Base-by-base conservation (phyloP, 2,888 invertebrate genomes). In the Epirrhoe tristata region DNA sequence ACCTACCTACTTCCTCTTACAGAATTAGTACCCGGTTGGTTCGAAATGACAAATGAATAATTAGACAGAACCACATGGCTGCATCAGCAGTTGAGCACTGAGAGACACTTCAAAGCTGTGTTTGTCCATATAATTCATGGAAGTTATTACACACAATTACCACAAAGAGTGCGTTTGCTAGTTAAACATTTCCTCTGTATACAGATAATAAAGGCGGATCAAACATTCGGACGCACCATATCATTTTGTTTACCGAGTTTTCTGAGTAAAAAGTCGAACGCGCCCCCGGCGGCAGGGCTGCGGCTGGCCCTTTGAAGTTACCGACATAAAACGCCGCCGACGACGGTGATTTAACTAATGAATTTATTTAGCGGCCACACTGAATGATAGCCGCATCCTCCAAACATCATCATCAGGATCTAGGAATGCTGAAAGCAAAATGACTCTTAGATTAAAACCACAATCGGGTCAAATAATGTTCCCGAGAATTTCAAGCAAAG, bases 271-370 rank as follows among this genome's bases (percentile, higher is more conserved):
- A 93, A 93, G 86, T 93, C 86, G 86, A 88, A 87, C 85, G 87
- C 87, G 89, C 90, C 90, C 91, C 88, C 81, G 88, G 89, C 81
- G 87, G 88, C 85, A 76, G 87, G 86, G 86, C 87, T 84, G 87
- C 85, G 80, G 76, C 77, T 76, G 83, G 79, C 81, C 87, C 91
- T 93, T 94, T 94, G 93, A 94, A 86, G 91, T 90, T 84, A 85
- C 94, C 94, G 94, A 93, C 93, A 93, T 89, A 90, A 93, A 93
- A 89, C 87, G 92, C 91, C 90, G 93, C 93, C 93, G 89, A 88
- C 93, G 89, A 88, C 91, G 89, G 91, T 91, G 92, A 93, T 93
- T 93, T 93, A 90, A 93, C 93, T 94, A 94, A 94, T 93, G 93
- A 94, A 94, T 94, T 94, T 94, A 94, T 94, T 93, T 94, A 94